phyloP scores from a whole-genome alignment of 2,888 invertebrate genomes.

The Drosophila falleni region DNA sequence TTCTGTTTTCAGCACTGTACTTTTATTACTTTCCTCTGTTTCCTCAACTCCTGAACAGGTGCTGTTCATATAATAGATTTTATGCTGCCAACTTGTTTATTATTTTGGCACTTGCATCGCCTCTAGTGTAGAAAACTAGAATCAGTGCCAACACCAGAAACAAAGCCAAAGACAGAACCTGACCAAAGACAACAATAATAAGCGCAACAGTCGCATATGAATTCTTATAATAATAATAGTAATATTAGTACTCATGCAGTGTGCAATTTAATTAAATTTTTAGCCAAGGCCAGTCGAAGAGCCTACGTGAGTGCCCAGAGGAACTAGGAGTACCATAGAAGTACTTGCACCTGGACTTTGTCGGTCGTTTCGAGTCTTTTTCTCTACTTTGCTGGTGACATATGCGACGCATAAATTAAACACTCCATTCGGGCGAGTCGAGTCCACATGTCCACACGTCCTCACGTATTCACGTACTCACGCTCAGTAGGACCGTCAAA shows the following conservation, averaged over 20 bases:
- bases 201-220: conserved; percentile 26
- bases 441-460: conserved; percentile 50
- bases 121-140: conserved; percentile 8
- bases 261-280: conserved; percentile 78
- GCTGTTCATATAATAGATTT: conserved; percentile 1
- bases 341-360: conserved; percentile 7
- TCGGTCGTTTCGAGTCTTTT: conserved; percentile 4
- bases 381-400: conserved; percentile 58
- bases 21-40: neutral
- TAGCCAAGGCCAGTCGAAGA: conserved; percentile 35
- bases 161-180: neutral
- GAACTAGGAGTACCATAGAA: conserved; percentile 5
- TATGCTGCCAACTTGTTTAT: conserved; percentile 41
- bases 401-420: conserved; percentile 78
- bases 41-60: neutral
- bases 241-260: conserved; percentile 51
- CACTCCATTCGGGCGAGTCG: conserved; percentile 57
- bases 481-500: conserved; percentile 3
- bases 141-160: conserved; percentile 4
- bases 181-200: conserved; percentile 21
- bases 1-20: neutral
- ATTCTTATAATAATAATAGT: conserved; percentile 38
- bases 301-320: conserved; percentile 50
- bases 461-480: conserved; percentile 70
- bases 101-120: conserved; percentile 35